Evolutionary conservation across 2,797 vertebrate species (phyloP).

Genomic region (Arctocebus calabarensis): DNA sequence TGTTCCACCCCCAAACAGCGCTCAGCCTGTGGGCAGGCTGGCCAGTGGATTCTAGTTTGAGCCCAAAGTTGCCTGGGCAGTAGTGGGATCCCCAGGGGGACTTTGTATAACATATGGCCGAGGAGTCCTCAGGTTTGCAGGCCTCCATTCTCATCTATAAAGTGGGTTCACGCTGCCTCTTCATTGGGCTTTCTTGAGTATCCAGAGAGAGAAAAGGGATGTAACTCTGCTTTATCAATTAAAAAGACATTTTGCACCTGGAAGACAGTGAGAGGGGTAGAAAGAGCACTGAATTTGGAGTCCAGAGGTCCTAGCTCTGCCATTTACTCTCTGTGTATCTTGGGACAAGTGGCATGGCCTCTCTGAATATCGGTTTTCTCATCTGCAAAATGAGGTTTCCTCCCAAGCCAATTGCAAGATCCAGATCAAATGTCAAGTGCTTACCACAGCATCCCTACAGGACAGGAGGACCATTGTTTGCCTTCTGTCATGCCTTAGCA

Average conservation of each 20-base stretch:
- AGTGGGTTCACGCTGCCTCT: background rate
- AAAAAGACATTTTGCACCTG: background rate
- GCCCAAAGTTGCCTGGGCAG: background rate
- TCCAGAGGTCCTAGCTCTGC: background rate
- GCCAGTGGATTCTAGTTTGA: background rate
- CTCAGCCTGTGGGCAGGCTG: background rate
- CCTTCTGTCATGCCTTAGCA: background rate
- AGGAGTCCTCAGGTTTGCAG: background rate
- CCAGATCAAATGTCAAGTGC: background rate
- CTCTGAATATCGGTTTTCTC: background rate
- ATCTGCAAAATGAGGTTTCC: background rate
- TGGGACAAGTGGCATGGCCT: background rate
- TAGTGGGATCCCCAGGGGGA: background rate
- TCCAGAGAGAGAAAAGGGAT: background rate
- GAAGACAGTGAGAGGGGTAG: background rate
- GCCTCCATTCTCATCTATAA: background rate
- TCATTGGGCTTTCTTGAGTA: background rate
- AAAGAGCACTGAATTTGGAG: background rate
- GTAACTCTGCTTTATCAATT: background rate
- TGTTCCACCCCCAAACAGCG: background rate
- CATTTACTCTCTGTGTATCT: background rate
- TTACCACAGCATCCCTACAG: background rate
- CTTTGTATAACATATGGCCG: background rate
- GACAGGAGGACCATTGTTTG: background rate
- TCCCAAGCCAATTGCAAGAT: background rate